phyloP scores from a whole-genome alignment of 2,113 vertebrate species.

The Chionomys nivalis region DNA sequence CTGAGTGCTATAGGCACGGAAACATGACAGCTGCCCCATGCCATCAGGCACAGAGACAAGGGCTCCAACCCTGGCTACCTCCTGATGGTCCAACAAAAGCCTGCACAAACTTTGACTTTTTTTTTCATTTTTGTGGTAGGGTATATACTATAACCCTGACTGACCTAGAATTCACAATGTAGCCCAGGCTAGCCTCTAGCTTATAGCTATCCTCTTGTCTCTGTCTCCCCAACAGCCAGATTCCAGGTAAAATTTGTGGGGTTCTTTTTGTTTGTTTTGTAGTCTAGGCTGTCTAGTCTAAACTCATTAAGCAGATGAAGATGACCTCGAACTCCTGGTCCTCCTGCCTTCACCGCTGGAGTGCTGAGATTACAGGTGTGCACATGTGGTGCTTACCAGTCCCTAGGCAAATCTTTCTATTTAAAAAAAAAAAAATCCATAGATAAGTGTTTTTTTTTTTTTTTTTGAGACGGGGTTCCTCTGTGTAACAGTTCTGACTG shows the following conservation, averaged over 20 bases:
- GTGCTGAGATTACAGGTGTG: neutral
- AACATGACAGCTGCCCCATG: neutral
- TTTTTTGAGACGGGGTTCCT: too few relatives aligned
- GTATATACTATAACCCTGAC: neutral
- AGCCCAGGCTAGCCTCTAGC: neutral
- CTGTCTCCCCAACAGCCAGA: neutral
- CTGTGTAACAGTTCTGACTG: too few relatives aligned
- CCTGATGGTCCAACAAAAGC: neutral
- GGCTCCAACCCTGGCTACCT: neutral
- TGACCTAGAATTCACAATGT: neutral
- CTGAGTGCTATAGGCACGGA: neutral
- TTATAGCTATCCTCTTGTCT: neutral
- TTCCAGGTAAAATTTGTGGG: neutral
- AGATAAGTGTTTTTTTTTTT: too few relatives aligned
- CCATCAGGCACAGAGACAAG: fast-evolving
- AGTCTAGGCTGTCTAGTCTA: neutral
- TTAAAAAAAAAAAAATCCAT: too few relatives aligned
- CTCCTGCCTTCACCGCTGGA: neutral
- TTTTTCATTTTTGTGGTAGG: neutral
- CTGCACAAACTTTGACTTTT: neutral
- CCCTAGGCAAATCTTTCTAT: neutral
- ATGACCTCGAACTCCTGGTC: neutral
- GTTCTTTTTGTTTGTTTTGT: neutral
- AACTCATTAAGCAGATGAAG: too few relatives aligned
- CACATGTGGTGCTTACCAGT: neutral